Evolutionary conservation across 92 coral and sea anemone genomes (phyloP).

Genomic region (Porites divaricata): DNA sequence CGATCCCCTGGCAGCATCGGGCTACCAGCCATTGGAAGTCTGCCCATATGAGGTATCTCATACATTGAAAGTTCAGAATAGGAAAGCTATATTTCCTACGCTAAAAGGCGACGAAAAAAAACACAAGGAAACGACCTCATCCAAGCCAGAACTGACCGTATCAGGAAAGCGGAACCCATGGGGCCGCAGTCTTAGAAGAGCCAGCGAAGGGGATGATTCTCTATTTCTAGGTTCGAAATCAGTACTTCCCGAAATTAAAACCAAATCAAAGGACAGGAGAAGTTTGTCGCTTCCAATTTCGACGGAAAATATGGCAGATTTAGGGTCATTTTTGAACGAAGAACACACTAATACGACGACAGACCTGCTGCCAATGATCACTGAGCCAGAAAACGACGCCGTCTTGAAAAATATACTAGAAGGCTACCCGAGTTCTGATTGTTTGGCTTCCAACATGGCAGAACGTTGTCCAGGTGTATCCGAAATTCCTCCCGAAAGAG

Average conservation of each 20-base stretch:
- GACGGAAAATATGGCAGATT: background rate
- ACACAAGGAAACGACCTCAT: background rate
- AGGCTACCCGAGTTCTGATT: background rate
- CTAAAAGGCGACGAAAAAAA: background rate
- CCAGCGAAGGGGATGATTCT: background rate
- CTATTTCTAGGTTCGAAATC: background rate
- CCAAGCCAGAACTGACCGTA: background rate
- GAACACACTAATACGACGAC: background rate
- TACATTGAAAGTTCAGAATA: background rate
- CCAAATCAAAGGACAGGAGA: background rate
- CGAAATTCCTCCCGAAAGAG: background rate
- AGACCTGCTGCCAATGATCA: background rate
- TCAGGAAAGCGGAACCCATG: background rate
- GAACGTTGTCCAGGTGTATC: background rate
- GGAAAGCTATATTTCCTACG: background rate
- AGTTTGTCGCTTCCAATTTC: constrained; percentile 16
- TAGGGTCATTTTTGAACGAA: background rate
- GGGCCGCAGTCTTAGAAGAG: background rate
- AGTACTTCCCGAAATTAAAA: constrained; percentile 4
- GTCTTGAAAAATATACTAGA: background rate
- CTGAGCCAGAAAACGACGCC: constrained; percentile 6
- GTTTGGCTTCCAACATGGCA: background rate
- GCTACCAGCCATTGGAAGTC: background rate
- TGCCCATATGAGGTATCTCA: background rate
- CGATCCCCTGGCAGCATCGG: background rate